These are phyloP conservation scores for Bombus balteatus DNA, from an alignment of 1,140 invertebrate genomes.

Conservation along the genomic window DNA sequence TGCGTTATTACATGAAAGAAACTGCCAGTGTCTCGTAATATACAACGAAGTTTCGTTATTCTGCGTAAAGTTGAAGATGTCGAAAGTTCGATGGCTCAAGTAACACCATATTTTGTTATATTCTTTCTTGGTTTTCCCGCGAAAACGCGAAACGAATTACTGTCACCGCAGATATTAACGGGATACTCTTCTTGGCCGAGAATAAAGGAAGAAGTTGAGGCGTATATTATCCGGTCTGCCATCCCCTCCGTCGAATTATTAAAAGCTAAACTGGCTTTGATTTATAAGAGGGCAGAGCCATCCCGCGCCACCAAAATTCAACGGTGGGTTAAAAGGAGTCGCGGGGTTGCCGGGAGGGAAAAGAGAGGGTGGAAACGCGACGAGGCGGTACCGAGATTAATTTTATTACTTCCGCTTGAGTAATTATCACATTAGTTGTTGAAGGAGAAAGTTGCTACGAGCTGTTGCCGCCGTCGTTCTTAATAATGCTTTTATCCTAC, in stretches of 20 bases:
- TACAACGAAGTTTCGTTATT: too few relatives aligned
- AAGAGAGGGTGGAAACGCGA: slow-evolving; percentile 19
- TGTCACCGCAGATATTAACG: slow-evolving; percentile 45
- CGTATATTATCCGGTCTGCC: slow-evolving; percentile 75
- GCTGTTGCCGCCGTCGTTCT: background rate
- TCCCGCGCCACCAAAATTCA: slow-evolving; percentile 48
- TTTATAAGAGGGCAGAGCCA: slow-evolving; percentile 76
- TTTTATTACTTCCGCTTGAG: slow-evolving; percentile 74
- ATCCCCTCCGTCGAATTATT: slow-evolving; percentile 77
- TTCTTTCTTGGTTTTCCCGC: background rate
- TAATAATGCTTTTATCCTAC: background rate
- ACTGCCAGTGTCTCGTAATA: too few relatives aligned
- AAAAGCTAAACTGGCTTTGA: slow-evolving; percentile 82
- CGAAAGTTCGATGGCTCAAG: background rate
- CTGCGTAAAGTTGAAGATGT: too few relatives aligned
- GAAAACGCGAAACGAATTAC: slow-evolving; percentile 39
- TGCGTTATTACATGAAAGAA: too few relatives aligned
- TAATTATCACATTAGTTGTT: slow-evolving; percentile 74
- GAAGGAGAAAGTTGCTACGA: slow-evolving; percentile 49
- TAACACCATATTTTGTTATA: background rate
- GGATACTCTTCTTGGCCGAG: slow-evolving; percentile 10
- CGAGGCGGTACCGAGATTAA: slow-evolving; percentile 66
- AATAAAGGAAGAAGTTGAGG: slow-evolving; percentile 74
- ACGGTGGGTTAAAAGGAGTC: slow-evolving; percentile 47
- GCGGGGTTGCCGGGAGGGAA: background rate